Evolutionary conservation across 1,140 invertebrate species (phyloP), one percentile per base, ranked within the genome.

Genomic region (Bemisia tabaci): DNA sequence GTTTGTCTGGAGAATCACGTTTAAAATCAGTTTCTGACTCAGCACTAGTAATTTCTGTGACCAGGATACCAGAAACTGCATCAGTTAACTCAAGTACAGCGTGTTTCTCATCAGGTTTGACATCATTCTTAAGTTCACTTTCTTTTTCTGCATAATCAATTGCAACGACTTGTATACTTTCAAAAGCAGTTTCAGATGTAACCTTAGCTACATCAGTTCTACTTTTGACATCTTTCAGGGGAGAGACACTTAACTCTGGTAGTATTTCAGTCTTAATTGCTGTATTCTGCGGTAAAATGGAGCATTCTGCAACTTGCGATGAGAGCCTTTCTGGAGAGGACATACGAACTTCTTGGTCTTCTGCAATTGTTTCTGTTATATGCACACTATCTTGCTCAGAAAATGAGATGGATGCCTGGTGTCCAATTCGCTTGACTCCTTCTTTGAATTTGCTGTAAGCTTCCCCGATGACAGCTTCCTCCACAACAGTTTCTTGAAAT

Each of bases 111-210:
- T 79, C 78, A n/a, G 82, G 82, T 69, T 72, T 74, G 2, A 75
- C 39, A 23, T 80, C 75, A 66, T 72, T 72, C 12, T 70, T 73
- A 68, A 81, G 79, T 68, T 77, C 66, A 61, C 76, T 75, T 79
- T 85, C 84, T 70, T 82, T 85, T 71, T 85, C 83, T 9, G 76
- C 79, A 23, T 77, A 70, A 74, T 82, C 74, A 70, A 81, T 77
- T 70, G 84, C 72, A 59, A 73, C 75, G 5, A 86, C 71, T 62
- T 79, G 74, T 22, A 86, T 62, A 66, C 79, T 78, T 76, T 84
- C 78, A 23, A 82, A 68, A 22, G 75, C 77, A 61, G 76, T 69
- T 66, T 17, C 33, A 82, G 79, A 27, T 76, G 74, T 27, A 74
- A 64, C 65, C 78, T 78, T 64, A 22, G 84, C 84, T 59, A 73